phyloP scores from a whole-genome alignment of 2,113 vertebrate species.

The Montifringilla adamsi region DNA sequence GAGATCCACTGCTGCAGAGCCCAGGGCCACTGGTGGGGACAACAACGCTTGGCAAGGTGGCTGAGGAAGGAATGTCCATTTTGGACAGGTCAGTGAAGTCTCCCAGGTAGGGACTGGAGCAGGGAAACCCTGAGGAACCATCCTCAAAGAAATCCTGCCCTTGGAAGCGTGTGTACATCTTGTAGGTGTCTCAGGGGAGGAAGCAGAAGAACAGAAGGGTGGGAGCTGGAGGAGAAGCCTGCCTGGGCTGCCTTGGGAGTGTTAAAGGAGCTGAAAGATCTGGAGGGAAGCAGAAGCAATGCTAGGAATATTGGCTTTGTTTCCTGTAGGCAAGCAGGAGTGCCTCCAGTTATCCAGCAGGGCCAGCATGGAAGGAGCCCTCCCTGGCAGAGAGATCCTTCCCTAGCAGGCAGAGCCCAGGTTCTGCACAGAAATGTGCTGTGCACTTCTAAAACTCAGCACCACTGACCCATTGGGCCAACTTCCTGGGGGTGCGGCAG shows the following conservation, averaged over 20 bases:
- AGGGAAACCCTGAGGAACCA: neutral
- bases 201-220: neutral
- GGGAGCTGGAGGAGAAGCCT: neutral
- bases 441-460: neutral
- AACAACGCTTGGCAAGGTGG: neutral
- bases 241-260: neutral
- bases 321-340: neutral
- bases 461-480: neutral
- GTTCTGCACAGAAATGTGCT: neutral
- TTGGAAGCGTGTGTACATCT: neutral
- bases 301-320: neutral
- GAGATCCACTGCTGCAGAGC: neutral
- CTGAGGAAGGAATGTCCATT: neutral
- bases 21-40: neutral
- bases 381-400: slow-evolving; percentile 7
- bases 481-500: neutral
- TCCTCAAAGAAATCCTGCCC: neutral
- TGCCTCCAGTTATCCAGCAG: neutral
- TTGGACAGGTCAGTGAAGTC: neutral
- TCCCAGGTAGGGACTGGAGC: neutral
- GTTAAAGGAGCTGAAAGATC: neutral
- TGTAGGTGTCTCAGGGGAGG: neutral
- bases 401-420: neutral
- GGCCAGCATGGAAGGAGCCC: neutral
- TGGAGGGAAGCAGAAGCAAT: neutral